Percentiles rank a stretch among this genome's conserved stretches.
phyloP scores from a whole-genome alignment of 2,113 vertebrate species.

The Pithys albifrons region DNA sequence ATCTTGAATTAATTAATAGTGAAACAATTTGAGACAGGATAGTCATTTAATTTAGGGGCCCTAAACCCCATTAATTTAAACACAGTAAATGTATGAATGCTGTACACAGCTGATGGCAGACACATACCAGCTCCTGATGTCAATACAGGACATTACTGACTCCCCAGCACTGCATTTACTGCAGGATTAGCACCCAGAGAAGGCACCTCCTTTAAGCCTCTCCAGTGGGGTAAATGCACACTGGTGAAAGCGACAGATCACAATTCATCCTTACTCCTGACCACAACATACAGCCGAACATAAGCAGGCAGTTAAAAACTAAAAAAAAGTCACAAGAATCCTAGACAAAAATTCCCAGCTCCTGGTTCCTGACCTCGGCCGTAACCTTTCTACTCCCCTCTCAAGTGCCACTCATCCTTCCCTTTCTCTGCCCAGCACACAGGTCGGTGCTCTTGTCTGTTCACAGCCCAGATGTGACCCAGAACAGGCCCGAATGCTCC shows the following conservation, averaged over 20 bases:
- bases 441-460: neutral
- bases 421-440: neutral
- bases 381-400: neutral
- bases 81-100: neutral
- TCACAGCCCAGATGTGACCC: neutral
- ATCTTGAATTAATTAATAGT: neutral
- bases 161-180: neutral
- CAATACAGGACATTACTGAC: neutral
- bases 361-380: neutral
- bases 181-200: neutral
- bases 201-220: neutral
- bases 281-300: neutral
- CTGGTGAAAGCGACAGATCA: neutral
- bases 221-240: neutral
- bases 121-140: neutral
- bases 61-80: neutral
- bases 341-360: neutral
- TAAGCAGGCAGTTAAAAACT: neutral
- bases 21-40: neutral
- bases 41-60: neutral
- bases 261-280: neutral
- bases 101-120: fast-evolving
- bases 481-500: fast-evolving
- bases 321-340: neutral
- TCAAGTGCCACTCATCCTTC: fast-evolving